phyloP scores from a whole-genome alignment of 2,113 vertebrate genomes.

The Erpornis zantholeuca region DNA sequence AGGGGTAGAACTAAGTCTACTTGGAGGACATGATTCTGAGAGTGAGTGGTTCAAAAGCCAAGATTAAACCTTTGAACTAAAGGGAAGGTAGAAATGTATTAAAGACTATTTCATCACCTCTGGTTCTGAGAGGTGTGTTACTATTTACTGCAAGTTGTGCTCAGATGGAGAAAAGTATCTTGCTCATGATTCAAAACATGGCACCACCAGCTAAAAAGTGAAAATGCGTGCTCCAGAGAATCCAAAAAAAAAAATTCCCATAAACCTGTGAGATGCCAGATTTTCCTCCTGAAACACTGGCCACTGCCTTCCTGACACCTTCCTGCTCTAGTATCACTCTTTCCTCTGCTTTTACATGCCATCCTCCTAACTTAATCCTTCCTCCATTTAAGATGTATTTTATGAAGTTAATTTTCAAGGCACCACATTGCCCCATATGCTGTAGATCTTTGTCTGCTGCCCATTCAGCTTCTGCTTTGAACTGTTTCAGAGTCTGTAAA shows the following conservation, averaged over 20 bases:
- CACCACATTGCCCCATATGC: not conserved
- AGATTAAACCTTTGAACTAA: not conserved
- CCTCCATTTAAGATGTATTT: not conserved
- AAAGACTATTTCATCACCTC: not conserved
- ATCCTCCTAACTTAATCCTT: not conserved
- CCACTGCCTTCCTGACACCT: not conserved
- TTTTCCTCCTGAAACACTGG: not conserved
- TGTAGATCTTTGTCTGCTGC: not conserved
- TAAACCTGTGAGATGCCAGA: not conserved
- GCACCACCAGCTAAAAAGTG: not conserved
- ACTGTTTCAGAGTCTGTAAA: conserved; percentile 43
- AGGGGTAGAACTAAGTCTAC: not conserved
- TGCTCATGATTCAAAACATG: not conserved
- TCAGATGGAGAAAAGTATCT: not conserved
- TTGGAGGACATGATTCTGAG: not conserved
- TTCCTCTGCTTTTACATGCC: not conserved
- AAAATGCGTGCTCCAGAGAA: not conserved
- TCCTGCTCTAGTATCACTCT: not conserved
- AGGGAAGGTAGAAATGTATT: not conserved
- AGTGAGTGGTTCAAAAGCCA: not conserved
- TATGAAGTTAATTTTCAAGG: not conserved
- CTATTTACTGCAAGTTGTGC: not conserved
- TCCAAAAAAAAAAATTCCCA: not conserved
- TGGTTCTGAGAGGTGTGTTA: not conserved
- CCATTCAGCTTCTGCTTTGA: conserved; percentile 22